Conservation (phyloP, 2,888 invertebrate species). For the Nineta flava region DNA sequence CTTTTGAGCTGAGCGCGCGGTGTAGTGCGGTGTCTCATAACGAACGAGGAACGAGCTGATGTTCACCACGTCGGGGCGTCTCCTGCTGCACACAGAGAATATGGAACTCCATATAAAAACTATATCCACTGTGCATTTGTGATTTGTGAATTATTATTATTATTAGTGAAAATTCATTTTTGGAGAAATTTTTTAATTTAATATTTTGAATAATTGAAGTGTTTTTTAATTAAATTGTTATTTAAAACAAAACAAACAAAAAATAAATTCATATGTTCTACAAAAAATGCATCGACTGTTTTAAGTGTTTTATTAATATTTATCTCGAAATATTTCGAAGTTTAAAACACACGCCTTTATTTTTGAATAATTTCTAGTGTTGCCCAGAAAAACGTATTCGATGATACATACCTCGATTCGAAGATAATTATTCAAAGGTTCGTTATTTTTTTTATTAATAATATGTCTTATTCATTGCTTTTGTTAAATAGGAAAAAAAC, state of each 20-base stretch:
- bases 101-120: background rate
- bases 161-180: background rate
- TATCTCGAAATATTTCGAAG: no score
- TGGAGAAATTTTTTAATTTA: background rate
- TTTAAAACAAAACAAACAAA: background rate
- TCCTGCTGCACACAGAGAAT: background rate
- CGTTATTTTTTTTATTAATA: no score
- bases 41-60: background rate
- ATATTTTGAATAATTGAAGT: background rate
- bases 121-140: background rate
- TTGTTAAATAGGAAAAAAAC: no score
- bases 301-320: no score
- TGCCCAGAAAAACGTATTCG: no score
- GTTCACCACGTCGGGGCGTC: constrained; percentile 1
- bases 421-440: no score
- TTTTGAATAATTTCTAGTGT: no score
- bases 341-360: no score
- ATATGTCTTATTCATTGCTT: no score
- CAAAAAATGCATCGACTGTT: background rate
- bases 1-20: background rate
- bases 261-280: background rate
- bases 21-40: background rate
- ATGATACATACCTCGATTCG: no score
- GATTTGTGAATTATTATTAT: background rate
- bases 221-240: background rate